A percentile compares a stretch with the other conserved stretches of the same genome.
phyloP scores from a whole-genome alignment of 2,797 vertebrate species.

The Melanotaenia maccullochi region DNA sequence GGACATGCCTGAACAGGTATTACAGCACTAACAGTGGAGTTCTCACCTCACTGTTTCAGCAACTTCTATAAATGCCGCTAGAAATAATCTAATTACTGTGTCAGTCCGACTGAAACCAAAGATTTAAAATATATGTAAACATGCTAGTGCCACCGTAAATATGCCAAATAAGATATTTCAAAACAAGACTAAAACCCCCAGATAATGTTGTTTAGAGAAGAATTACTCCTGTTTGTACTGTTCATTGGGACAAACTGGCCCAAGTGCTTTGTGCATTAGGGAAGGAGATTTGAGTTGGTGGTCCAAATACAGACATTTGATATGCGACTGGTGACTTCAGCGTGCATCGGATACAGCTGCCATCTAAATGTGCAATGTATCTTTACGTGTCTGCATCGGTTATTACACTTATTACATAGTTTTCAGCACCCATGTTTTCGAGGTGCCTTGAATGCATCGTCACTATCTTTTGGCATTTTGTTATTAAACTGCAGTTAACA shows the following conservation, averaged over 20 bases:
- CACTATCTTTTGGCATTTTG: too few species aligned
- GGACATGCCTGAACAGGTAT: slow-evolving; percentile 98
- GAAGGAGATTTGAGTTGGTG: too few species aligned
- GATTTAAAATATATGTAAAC: neutral
- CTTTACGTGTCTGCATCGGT: too few species aligned
- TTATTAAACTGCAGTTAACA: too few species aligned
- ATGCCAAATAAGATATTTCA: neutral
- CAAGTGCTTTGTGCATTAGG: neutral
- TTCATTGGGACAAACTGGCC: neutral
- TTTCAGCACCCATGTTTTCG: too few species aligned
- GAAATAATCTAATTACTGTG: neutral
- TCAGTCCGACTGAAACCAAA: neutral
- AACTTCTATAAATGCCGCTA: neutral
- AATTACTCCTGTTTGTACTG: neutral
- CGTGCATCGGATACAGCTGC: too few species aligned
- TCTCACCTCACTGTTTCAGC: neutral
- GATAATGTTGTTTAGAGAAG: neutral
- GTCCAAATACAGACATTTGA: too few species aligned
- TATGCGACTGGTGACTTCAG: too few species aligned
- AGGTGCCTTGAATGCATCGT: too few species aligned
- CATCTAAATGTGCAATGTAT: too few species aligned
- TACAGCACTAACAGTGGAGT: neutral
- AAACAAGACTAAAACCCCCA: neutral
- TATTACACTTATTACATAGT: too few species aligned
- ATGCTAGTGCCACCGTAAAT: neutral